These are phyloP conservation scores for Brachirus orientalis DNA, from an alignment of 2,113 vertebrate species.

Conservation along the genomic window DNA sequence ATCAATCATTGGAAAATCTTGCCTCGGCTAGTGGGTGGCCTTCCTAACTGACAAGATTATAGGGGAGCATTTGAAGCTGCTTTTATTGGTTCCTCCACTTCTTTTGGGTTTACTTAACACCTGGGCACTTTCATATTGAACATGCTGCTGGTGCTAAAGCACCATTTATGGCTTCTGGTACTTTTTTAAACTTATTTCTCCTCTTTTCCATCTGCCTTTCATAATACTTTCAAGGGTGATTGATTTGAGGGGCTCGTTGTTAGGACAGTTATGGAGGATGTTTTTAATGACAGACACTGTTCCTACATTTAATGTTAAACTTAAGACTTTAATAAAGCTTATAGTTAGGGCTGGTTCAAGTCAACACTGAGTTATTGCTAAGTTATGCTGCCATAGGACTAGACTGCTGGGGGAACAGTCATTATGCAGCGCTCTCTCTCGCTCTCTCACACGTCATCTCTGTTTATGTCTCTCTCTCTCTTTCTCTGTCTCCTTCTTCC, in stretches of 20 bases:
- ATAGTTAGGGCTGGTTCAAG: too few relatives aligned
- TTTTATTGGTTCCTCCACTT: slow-evolving; percentile 76
- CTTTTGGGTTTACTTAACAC: slow-evolving; percentile 77
- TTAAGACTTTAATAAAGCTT: too few relatives aligned
- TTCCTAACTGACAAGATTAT: slow-evolving; percentile 77
- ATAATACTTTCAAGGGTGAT: slow-evolving; percentile 55
- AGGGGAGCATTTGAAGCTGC: slow-evolving; percentile 62
- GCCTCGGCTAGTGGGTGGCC: slow-evolving; percentile 61
- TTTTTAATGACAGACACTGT: slow-evolving; percentile 44
- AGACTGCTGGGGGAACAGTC: too few relatives aligned
- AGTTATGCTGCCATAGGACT: too few relatives aligned
- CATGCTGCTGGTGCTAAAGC: slow-evolving; percentile 50
- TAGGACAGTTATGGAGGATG: slow-evolving; percentile 20
- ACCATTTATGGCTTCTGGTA: slow-evolving; percentile 62
- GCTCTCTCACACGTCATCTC: too few relatives aligned
- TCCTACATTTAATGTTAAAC: too few relatives aligned
- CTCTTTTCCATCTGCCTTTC: slow-evolving; percentile 34
- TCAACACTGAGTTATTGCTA: too few relatives aligned
- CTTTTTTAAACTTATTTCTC: slow-evolving; percentile 18
- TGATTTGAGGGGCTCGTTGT: slow-evolving; percentile 47
- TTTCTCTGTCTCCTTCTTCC: too few relatives aligned
- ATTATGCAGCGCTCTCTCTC: too few relatives aligned
- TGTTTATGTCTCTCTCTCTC: too few relatives aligned
- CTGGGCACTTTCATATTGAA: slow-evolving; percentile 59
- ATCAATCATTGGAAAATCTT: slow-evolving; percentile 72